Evolutionary conservation across 2,797 vertebrate species (phyloP).

Genomic region (Limosa lapponica): DNA sequence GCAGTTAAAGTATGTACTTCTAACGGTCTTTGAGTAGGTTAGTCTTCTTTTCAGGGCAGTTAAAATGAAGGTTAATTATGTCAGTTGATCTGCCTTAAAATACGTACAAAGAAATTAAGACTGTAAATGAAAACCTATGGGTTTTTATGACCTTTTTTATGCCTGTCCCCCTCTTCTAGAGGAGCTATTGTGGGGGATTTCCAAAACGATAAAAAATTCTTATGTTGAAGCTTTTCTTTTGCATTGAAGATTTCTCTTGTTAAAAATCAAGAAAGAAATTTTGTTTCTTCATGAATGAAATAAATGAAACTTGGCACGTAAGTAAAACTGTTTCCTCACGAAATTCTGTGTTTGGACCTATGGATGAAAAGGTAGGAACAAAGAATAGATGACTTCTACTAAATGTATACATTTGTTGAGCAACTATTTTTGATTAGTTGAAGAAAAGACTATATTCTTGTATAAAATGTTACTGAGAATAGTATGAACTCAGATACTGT

Average conservation of each 20-base stretch:
- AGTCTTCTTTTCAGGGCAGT: neutral
- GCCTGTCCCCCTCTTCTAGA: neutral
- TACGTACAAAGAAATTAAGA: neutral
- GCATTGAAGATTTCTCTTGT: neutral
- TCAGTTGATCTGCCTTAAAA: neutral
- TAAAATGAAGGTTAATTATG: conserved; percentile 19
- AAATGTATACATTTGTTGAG: neutral
- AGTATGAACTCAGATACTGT: neutral
- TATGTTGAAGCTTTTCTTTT: neutral
- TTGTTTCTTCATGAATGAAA: neutral
- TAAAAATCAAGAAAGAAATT: neutral
- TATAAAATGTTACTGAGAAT: neutral
- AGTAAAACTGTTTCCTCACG: neutral
- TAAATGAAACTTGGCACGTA: neutral
- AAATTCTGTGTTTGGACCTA: neutral
- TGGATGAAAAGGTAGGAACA: neutral
- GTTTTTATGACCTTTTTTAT: neutral
- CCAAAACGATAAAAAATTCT: neutral
- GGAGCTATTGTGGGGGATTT: neutral
- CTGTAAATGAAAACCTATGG: neutral
- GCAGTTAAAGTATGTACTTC: neutral
- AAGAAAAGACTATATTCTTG: neutral
- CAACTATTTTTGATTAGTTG: neutral
- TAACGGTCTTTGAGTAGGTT: neutral
- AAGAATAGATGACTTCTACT: neutral